Base-by-base conservation (phyloP, 2,888 invertebrate genomes). In the Netelia fuscicornis region DNA sequence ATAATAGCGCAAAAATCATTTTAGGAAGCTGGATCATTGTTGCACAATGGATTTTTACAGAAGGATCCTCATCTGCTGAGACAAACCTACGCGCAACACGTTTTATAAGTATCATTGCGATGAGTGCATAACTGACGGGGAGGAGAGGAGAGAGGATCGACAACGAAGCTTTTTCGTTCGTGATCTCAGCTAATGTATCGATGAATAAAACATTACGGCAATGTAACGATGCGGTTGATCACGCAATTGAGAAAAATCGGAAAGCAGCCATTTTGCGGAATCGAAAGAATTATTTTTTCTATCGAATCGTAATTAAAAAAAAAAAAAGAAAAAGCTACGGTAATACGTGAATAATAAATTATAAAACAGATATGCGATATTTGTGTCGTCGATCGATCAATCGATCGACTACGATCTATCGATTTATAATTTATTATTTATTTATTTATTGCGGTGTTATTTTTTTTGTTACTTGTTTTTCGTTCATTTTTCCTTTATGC, bases 161-260 rank as follows among this genome's bases (percentile, higher is more conserved):
- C 76, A 54, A 17, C 56, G 44, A 54, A 37, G 58, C 65, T 67
- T 77, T 77, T 67, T 77, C 76, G 67, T 58, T 42, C 56, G 67
- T 77, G 67, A 77, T 77, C 76, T 67, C 67, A 77, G 58, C 56
- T 48, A 48, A 37, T 10, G 56, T 23, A 77, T 60, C 67, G 77
- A 77, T 77, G 77, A 77, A 77, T 77, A 77, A 77, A 68, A 77
- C 76, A 77, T 77, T 42, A 3, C 42, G 10, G 42, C 6, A 56
- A 23, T 77, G 67, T 25, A 25, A 77, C 17, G 13, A 48, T 13
- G 11, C 48, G 48, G 10, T 48, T 13, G 48, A 48, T 48, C 10
- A 11, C 0, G 11, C 48, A 48, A 13, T 30, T 30, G 30, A 30
- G 30, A 30, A 30, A 30, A 5, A 30, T 5, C 30, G 5, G 30